Conservation (phyloP, 2,113 vertebrate genomes). For the Cisticola juncidis region DNA sequence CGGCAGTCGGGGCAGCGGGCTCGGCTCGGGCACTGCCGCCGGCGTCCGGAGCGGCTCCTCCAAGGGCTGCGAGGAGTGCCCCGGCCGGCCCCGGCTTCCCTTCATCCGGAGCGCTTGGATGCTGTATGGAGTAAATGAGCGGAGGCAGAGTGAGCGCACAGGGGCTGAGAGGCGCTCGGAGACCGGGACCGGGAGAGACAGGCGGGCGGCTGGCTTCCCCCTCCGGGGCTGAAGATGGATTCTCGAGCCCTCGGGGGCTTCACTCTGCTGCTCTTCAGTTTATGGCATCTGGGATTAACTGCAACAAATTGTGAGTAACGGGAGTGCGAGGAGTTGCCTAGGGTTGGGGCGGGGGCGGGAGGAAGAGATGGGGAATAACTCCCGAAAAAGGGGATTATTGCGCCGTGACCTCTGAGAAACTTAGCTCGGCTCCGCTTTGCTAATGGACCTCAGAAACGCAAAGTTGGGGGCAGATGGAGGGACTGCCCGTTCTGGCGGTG, state of each 20-base stretch:
- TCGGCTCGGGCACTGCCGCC: not conserved
- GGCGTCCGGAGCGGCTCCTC: not conserved
- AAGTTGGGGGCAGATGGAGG: not conserved
- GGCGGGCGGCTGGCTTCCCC: not conserved
- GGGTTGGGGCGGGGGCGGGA: not conserved
- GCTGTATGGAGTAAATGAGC: constrained; percentile 55
- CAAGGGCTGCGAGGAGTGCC: not conserved
- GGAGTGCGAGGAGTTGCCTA: not conserved
- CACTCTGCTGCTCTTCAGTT: constrained; percentile 58
- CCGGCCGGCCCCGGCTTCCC: not conserved
- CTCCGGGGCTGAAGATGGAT: constrained; percentile 65
- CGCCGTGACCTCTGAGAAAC: not conserved
- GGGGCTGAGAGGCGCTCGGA: not conserved
- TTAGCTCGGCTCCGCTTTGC: not conserved
- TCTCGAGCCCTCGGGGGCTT: constrained; percentile 42
- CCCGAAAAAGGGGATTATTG: not conserved
- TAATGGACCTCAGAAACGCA: not conserved
- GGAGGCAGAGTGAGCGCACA: not conserved
- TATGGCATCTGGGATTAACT: constrained; percentile 69
- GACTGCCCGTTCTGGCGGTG: not conserved
- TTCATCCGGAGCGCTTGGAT: constrained; percentile 1
- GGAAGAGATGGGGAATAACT: not conserved
- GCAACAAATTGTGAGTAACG: constrained; percentile 77
- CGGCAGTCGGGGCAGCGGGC: not conserved
- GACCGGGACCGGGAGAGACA: constrained; percentile 12